Base-by-base conservation (phyloP, 2,888 invertebrate species). In the Himalopsyche japonica region DNA sequence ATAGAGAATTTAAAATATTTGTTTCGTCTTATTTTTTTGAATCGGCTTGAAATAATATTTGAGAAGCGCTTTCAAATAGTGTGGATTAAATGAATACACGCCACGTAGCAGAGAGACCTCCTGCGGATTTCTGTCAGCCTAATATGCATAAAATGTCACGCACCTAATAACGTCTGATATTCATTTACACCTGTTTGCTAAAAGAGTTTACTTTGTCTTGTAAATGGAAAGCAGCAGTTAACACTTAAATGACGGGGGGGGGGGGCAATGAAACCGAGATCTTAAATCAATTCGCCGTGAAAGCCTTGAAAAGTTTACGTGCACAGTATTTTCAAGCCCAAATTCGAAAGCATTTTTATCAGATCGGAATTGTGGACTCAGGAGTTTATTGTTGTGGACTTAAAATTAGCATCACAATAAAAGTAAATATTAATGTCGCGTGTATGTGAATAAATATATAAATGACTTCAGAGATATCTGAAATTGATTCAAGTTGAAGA, bases 81-180 rank as follows among this genome's bases (percentile, higher is more conserved):
- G 27, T 34, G 70, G 70, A 70, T 15, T 27, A 15, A 70, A 70
- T 27, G 70, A 27, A 70, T 30, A 70, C 83, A 86, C 85, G 85
- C 85, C 57, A 83, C 32, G 76, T 78, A 78, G 76, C 34, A 82
- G 47, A 57, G 84, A 84, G 81, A 84, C 84, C 83, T 82, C 82
- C 86, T 77, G 81, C 85, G 76, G 57, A 81, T 80, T 84, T 76
- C 83, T 82, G 85, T 82, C 83, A 82, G 81, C 84, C 84, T 85
- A 83, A 86, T 86, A 85, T 86, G 85, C 86, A 86, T 86, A 86
- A 82, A 76, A 76, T 77, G 81, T 77, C 86, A 86, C 86, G 86
- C 86, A 85, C 80, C 83, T 81, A 81, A 57, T 18, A 20, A 77
- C 82, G 48, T 80, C 82, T 81, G 81, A 79, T 84, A 83, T 79